Base-by-base conservation (phyloP, 2,113 vertebrate genomes). In the Gambusia holbrooki region DNA sequence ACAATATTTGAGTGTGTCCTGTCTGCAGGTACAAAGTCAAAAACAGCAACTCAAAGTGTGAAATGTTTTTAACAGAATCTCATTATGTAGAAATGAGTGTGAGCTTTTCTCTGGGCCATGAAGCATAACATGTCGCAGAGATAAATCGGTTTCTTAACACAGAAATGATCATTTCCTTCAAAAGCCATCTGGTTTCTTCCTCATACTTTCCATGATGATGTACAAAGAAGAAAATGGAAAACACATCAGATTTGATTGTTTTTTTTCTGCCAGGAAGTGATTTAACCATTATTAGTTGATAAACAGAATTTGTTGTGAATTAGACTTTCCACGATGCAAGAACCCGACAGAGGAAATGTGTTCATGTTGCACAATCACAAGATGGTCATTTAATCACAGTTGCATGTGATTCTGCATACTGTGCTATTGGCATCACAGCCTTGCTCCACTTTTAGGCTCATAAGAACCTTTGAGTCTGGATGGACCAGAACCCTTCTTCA, bases 161-260 rank as follows among this genome's bases (percentile, higher is more conserved):
- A 60, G 42, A 58, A 61, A 80, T n/a, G 30, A 69, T 67, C 70
- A 79, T 78, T 79, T 80, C 71, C 68, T 80, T 80, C 73, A 63
- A 40, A 70, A 70, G 45, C 42, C 68, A 30, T 71, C 63, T 73
- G 35, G 27, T 62, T 62, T 77, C 25, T 54, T 58, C 61, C 48
- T 22, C 58, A 42, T n/a, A 30, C 70, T 61, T 17, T 61, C 68
- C 32, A 74, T 62, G 33, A 62, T 40, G 2, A 30, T 35, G n/a
- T 35, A 51, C 33, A 54, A 62, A 32, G 22, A 30, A 77, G 48
- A 25, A 74, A 74, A 66, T 65, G n/a, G 15, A 70, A 72, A 82
- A 79, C 73, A 62, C 29, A 63, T 32, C 14, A 30, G 29, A 42
- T 42, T 28, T 76, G 30, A 76, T 71, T 84, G 60, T 9, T 71